Percentiles rank a stretch among this genome's conserved stretches.
phyloP scores from a whole-genome alignment of 1,140 invertebrate species.

The Temnothorax nylanderi region DNA sequence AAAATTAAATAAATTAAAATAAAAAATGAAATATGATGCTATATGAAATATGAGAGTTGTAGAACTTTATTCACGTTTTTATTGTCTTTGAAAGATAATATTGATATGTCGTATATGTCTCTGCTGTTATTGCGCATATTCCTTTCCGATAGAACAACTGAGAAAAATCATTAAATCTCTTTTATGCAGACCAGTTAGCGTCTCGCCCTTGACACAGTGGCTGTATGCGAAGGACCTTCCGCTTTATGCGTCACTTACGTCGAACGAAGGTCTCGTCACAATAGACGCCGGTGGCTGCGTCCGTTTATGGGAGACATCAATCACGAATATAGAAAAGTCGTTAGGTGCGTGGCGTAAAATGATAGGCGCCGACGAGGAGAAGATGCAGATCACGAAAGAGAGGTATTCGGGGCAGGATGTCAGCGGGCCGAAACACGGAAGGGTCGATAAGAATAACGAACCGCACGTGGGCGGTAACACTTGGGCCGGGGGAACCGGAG shows the following conservation, averaged over 20 bases:
- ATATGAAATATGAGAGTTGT: neutral
- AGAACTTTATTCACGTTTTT: neutral
- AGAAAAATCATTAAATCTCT: conserved; percentile 42
- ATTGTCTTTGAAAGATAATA: conserved; percentile 4
- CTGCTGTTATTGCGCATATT: neutral
- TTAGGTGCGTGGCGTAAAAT: conserved; percentile 81
- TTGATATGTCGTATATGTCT: neutral
- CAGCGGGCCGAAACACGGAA: conserved; percentile 95
- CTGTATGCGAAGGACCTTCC: conserved; percentile 83
- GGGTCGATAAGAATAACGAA: conserved; percentile 94
- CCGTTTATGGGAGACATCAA: conserved; percentile 87
- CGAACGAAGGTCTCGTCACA: conserved; percentile 85
- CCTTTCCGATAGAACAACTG: conserved; percentile 2
- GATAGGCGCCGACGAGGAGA: conserved; percentile 85
- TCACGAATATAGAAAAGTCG: conserved; percentile 84
- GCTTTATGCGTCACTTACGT: conserved; percentile 75
- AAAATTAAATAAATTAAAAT: no score
- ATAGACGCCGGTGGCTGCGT: conserved; percentile 88
- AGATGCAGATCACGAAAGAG: conserved; percentile 91
- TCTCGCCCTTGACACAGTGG: conserved; percentile 77
- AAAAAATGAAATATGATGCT: no score
- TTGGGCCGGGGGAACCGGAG: conserved; percentile 98
- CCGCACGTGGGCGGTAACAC: conserved; percentile 98
- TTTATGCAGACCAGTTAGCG: conserved; percentile 71
- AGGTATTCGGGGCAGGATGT: conserved; percentile 90